These are phyloP conservation scores for Aulostomus chinensis DNA, from an alignment of 2,797 vertebrate genomes.

Conservation along the genomic window DNA sequence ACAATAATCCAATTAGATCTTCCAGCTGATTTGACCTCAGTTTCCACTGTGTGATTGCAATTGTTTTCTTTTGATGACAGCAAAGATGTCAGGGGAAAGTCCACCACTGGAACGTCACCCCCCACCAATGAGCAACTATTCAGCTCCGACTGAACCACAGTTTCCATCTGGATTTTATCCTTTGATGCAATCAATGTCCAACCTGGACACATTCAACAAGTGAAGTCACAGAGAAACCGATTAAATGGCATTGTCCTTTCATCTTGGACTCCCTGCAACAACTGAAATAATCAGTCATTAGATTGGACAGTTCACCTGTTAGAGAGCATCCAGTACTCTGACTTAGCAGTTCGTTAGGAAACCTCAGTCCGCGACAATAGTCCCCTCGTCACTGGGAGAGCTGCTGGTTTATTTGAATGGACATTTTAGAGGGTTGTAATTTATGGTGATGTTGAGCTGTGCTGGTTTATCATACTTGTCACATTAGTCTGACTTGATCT, in stretches of 20 bases:
- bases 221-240: conserved; percentile 28
- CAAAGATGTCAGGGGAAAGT: no score
- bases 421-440: no score
- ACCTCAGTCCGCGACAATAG: no score
- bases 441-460: no score
- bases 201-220: no score
- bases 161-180: conserved; percentile 48
- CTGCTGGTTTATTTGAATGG: no score
- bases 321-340: no score
- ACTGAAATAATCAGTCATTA: conserved; percentile 34
- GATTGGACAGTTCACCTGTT: background rate
- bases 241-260: conserved; percentile 48
- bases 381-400: no score
- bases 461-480: no score
- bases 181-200: conserved; percentile 47
- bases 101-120: no score
- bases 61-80: conserved; percentile 28
- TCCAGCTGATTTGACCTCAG: conserved; percentile 34
- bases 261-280: conserved; percentile 26
- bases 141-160: conserved; percentile 22
- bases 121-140: conserved; percentile 35
- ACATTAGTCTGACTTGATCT: no score
- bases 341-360: no score
- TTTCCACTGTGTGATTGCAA: conserved; percentile 24
- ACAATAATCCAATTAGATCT: conserved; percentile 36